Conservation (phyloP, 1,140 invertebrate species). For the Dendrolimus kikuchii region DNA sequence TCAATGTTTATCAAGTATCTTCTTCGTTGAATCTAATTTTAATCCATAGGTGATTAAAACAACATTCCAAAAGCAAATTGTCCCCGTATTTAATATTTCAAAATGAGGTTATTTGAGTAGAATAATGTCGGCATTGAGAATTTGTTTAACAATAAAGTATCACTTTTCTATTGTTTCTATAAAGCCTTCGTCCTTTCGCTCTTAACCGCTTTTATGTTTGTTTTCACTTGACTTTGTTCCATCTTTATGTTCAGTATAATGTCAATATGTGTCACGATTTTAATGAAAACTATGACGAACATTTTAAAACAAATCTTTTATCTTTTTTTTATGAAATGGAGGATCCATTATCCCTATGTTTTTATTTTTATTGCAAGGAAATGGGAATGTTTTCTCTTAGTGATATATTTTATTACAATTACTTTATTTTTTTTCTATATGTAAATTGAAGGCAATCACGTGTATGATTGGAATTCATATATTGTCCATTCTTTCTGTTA, state of each 20-base stretch:
- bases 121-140: slow-evolving; percentile 20
- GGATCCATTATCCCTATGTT: neutral
- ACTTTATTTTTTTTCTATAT: too few relatives aligned
- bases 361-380: slow-evolving; percentile 6
- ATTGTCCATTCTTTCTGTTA: too few relatives aligned
- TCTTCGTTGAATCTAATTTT: slow-evolving; percentile 17
- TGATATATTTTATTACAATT: too few relatives aligned
- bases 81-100: slow-evolving; percentile 3
- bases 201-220: slow-evolving; percentile 34
- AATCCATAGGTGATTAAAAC: slow-evolving; percentile 18
- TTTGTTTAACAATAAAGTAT: slow-evolving; percentile 43
- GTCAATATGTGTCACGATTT: neutral
- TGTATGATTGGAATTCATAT: too few relatives aligned
- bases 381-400: neutral
- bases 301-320: too few relatives aligned
- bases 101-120: slow-evolving; percentile 14
- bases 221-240: slow-evolving; percentile 28
- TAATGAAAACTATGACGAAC: too few relatives aligned
- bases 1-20: slow-evolving; percentile 29
- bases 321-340: slow-evolving; percentile 13
- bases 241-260: slow-evolving; percentile 9
- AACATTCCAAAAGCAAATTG: slow-evolving; percentile 20
- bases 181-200: slow-evolving; percentile 43
- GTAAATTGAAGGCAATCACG: too few relatives aligned
- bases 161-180: slow-evolving; percentile 44